phyloP scores from a whole-genome alignment of 1,140 invertebrate genomes.

The Chironomus tepperi region DNA sequence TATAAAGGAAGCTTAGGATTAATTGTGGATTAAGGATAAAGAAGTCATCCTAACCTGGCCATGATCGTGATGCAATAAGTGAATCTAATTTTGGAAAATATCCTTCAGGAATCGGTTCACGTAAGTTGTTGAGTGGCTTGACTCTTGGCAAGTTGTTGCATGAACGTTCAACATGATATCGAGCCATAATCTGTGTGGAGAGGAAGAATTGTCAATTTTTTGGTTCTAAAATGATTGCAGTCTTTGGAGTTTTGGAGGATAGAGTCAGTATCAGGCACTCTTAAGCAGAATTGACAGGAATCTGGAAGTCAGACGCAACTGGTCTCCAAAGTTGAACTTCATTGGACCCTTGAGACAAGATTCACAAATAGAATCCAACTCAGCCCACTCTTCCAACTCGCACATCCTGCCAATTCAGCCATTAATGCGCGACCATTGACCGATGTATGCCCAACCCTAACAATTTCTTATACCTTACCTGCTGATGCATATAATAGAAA shows the following conservation, averaged over 20 bases:
- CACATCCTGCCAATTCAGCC: too few species aligned
- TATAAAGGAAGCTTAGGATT: too few species aligned
- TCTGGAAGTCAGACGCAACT: background rate
- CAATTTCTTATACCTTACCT: too few species aligned
- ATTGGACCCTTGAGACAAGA: too few species aligned
- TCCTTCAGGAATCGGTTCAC: slow-evolving; percentile 53
- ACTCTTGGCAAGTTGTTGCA: slow-evolving; percentile 51
- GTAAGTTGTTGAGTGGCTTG: slow-evolving; percentile 48
- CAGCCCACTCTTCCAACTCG: too few species aligned
- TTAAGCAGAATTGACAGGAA: background rate
- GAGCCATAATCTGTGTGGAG: slow-evolving; percentile 32
- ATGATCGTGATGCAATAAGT: slow-evolving; percentile 51
- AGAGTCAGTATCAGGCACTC: background rate
- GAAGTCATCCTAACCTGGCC: slow-evolving; percentile 52
- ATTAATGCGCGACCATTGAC: too few species aligned
- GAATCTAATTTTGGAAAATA: slow-evolving; percentile 67
- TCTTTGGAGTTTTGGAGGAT: background rate
- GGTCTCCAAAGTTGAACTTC: slow-evolving; percentile 46
- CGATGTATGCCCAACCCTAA: too few species aligned
- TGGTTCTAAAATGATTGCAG: background rate
- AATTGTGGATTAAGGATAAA: too few species aligned
- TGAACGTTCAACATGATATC: slow-evolving; percentile 62
- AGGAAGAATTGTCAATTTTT: background rate
- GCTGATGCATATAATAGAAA: slow-evolving; percentile 73
- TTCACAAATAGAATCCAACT: too few species aligned